Conservation (phyloP, 2,888 invertebrate species). For the Junonia oenone region DNA sequence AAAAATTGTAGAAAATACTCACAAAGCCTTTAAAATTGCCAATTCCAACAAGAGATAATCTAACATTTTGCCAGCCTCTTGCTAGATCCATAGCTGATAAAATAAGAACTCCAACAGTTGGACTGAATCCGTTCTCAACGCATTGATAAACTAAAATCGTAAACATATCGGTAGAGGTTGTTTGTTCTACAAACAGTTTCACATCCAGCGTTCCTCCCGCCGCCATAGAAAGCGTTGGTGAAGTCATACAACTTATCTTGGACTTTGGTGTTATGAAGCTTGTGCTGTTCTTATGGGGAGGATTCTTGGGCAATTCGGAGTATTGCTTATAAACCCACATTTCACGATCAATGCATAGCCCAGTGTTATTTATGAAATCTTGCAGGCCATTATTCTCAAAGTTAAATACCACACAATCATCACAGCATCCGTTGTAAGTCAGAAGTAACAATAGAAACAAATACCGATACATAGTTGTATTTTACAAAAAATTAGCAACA, state of each 20-base stretch:
- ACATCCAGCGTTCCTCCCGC: constrained; percentile 41
- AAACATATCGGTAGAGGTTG: constrained; percentile 31
- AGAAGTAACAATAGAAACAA: constrained; percentile 17
- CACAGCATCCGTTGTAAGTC: constrained; percentile 14
- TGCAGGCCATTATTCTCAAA: constrained; percentile 43
- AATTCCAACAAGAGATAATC: constrained; percentile 27
- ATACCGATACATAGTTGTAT: constrained; percentile 7
- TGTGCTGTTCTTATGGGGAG: constrained; percentile 34
- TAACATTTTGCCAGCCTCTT: constrained; percentile 38
- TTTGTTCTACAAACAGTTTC: constrained; percentile 37
- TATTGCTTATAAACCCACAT: constrained; percentile 43
- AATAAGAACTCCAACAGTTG: constrained; percentile 8
- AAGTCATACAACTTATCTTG: constrained; percentile 41
- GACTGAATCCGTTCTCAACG: constrained; percentile 22
- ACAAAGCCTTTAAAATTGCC: constrained; percentile 39
- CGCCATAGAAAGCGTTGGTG: constrained; percentile 39
- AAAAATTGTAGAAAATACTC: constrained; percentile 31
- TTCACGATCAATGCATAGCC: constrained; percentile 35
- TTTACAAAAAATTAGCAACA: not conserved
- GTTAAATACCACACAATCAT: constrained; percentile 41
- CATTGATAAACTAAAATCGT: constrained; percentile 33
- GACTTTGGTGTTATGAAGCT: constrained; percentile 39
- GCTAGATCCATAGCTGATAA: constrained; percentile 15
- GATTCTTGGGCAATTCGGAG: constrained; percentile 32
- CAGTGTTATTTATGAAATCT: constrained; percentile 21